Conservation (phyloP, 2,797 vertebrate species). For the Sternotherus odoratus region DNA sequence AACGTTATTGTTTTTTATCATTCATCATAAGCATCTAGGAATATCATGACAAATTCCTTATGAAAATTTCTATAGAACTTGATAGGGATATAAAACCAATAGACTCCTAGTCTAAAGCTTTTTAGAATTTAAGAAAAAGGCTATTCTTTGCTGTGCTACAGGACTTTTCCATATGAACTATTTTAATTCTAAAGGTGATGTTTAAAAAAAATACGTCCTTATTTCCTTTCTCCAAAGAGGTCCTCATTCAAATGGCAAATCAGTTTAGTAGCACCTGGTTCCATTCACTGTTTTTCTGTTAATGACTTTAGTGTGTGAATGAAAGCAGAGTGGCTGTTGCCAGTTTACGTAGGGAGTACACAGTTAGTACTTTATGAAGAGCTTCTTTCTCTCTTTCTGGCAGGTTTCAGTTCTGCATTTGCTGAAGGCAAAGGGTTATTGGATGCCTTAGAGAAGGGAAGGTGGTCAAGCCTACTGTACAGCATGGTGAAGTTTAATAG, state of each 20-base stretch:
- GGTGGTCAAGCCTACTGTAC: slow-evolving; percentile 66
- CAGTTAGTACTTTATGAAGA: slow-evolving; percentile 66
- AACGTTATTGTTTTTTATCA: slow-evolving; percentile 35
- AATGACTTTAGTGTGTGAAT: slow-evolving; percentile 25
- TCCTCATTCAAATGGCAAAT: background rate
- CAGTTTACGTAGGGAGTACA: slow-evolving; percentile 24
- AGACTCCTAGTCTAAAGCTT: background rate
- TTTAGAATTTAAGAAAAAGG: background rate
- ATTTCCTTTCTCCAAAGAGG: background rate
- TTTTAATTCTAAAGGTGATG: slow-evolving; percentile 35
- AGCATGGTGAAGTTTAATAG: slow-evolving; percentile 46
- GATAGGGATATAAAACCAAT: background rate
- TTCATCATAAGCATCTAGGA: background rate
- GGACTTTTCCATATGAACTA: rapidly evolving
- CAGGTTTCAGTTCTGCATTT: slow-evolving; percentile 70
- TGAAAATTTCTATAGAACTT: background rate
- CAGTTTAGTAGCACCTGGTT: slow-evolving; percentile 2
- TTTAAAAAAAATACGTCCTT: background rate
- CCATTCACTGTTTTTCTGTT: background rate
- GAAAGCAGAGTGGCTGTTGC: slow-evolving; percentile 37
- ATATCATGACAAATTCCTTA: background rate
- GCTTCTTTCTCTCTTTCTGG: slow-evolving; percentile 70
- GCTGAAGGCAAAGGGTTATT: slow-evolving; percentile 69
- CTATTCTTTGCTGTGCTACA: background rate
- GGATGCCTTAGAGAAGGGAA: slow-evolving; percentile 70